Evolutionary conservation across 2,888 invertebrate species (phyloP), one percentile per base, ranked within the genome.

Genomic region (Coecobrya sp.): DNA sequence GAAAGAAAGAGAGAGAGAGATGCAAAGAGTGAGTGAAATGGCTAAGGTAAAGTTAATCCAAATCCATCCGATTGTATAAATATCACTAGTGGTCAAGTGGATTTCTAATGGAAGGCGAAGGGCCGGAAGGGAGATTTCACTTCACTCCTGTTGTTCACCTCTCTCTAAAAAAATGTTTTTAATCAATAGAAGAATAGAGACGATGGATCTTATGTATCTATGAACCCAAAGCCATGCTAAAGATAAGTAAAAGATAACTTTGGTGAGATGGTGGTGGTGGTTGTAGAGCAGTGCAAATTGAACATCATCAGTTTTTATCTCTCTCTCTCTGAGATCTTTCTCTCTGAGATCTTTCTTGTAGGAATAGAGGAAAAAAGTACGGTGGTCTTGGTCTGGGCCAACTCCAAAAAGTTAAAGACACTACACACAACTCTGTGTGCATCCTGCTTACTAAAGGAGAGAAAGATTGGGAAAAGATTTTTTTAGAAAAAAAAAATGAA

Each of bases 71-170:
- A 81, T 81, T 81, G 81, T 55, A 81, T 81, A 68, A 81, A 70
- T 81, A 89, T 82, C 68, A 81, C 81, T 36, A n/a, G 16, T 82
- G 88, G 81, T 89, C 88, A 81, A 81, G 68, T 81, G 65, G 45
- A 11, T 52, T 36, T 81, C n/a, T 89, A 89, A 89, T 89, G 81
- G 88, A 89, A 89, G 62, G 88, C 62, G 88, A 89, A 89, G 81
- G 88, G 45, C 88, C 88, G 88, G 81, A 65, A 89, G 81, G 87
- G 87, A 79, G 87, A 45, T 36, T 73, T 87, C 55, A 52, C 59
- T 81, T 79, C 16, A n/a, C 25, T 73, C 36, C 73, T 73, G 42
- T 79, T 30, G 27, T 55, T 81, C 55, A 30, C 2, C 55, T 3
- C 59, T 19, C 55, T 3, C 59, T 19, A 5, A 22, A 30, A 82